Evolutionary conservation across 2,797 vertebrate species (phyloP).

Genomic region (Lagorchestes hirsutus): DNA sequence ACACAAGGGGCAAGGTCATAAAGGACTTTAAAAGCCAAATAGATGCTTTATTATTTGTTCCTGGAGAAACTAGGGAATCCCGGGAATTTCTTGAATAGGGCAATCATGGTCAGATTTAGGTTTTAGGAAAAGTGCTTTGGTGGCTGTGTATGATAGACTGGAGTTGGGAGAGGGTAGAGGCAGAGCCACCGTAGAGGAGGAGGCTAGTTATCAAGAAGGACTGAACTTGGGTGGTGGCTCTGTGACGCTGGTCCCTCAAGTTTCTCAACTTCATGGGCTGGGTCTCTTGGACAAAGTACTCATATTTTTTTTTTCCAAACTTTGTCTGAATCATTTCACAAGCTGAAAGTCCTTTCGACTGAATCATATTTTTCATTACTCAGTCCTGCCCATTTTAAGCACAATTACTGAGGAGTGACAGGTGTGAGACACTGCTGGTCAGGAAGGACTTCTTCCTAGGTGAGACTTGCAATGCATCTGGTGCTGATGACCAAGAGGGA

Average conservation of each 20-base stretch:
- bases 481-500: background rate
- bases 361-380: background rate
- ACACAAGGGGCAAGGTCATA: background rate
- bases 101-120: background rate
- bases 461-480: background rate
- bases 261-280: background rate
- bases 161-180: background rate
- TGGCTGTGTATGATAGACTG: background rate
- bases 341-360: background rate
- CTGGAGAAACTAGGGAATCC: background rate
- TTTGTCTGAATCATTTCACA: conserved; percentile 2
- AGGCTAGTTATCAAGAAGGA: background rate
- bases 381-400: background rate
- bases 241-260: background rate
- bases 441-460: background rate
- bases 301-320: background rate
- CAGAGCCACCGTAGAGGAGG: background rate
- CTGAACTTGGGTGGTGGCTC: background rate
- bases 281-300: background rate
- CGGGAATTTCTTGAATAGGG: background rate
- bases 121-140: background rate
- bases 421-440: background rate
- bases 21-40: background rate
- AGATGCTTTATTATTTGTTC: background rate
- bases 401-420: background rate